Conservation (phyloP, 2,113 vertebrate species). For the Trochalopteron elliotii region DNA sequence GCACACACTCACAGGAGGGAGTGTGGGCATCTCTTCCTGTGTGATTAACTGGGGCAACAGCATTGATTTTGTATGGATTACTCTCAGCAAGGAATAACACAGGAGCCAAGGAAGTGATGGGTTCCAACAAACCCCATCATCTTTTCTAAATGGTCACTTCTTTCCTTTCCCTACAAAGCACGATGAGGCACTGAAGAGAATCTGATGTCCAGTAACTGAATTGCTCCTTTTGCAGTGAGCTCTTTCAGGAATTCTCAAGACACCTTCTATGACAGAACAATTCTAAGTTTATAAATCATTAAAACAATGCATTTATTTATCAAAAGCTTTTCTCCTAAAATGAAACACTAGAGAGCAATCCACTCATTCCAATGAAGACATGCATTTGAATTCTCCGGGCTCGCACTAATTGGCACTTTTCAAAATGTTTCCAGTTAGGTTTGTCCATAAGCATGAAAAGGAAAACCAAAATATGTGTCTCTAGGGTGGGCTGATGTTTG, state of each 20-base stretch:
- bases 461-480: constrained; percentile 34
- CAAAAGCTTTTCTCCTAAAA: constrained; percentile 23
- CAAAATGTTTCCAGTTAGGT: constrained; percentile 36
- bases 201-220: background rate
- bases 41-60: background rate
- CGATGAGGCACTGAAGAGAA: background rate
- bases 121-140: background rate
- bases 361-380: background rate
- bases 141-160: background rate
- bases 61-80: background rate
- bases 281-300: constrained; percentile 30
- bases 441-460: constrained; percentile 34
- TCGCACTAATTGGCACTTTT: constrained; percentile 29
- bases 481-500: constrained; percentile 20
- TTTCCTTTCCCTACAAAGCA: background rate
- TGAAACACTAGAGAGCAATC: constrained; percentile 38
- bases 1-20: background rate
- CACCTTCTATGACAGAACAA: background rate
- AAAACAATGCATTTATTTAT: constrained; percentile 49
- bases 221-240: background rate
- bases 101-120: background rate
- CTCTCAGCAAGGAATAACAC: background rate
- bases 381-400: background rate
- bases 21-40: background rate
- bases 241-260: background rate